These are phyloP conservation scores for Tragelaphus buxtoni DNA, from an alignment of 2,113 vertebrate species.

Conservation along the genomic window DNA sequence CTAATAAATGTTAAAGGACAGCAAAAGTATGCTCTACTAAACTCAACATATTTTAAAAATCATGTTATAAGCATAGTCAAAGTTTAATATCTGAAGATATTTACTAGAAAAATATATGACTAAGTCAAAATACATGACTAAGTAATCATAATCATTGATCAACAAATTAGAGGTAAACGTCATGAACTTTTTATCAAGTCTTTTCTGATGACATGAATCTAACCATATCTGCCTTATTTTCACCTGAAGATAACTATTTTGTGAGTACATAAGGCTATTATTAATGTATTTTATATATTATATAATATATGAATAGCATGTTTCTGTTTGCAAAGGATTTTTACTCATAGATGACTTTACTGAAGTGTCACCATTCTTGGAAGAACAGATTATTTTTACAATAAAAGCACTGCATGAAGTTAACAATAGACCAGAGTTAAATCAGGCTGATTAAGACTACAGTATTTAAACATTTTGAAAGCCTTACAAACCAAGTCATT, in stretches of 20 bases:
- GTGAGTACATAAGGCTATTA: neutral
- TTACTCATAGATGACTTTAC: neutral
- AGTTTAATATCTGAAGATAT: neutral
- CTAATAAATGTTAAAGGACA: neutral
- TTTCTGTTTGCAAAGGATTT: conserved; percentile 11
- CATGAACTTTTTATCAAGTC: neutral
- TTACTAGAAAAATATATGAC: neutral
- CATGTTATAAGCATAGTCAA: neutral
- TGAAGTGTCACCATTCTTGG: neutral
- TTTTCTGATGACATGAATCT: neutral
- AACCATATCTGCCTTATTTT: neutral
- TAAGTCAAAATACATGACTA: neutral
- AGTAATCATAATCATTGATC: neutral
- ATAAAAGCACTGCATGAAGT: neutral
- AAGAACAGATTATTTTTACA: neutral
- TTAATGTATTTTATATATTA: neutral
- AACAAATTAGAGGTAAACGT: neutral
- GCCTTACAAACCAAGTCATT: neutral
- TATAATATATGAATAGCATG: neutral
- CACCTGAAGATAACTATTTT: neutral
- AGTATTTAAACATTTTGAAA: neutral
- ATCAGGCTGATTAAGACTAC: neutral
- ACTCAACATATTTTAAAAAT: neutral
- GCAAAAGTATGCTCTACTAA: neutral
- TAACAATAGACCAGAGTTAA: neutral